phyloP scores from a whole-genome alignment of 2,113 vertebrate genomes.

The Cairina moschata region DNA sequence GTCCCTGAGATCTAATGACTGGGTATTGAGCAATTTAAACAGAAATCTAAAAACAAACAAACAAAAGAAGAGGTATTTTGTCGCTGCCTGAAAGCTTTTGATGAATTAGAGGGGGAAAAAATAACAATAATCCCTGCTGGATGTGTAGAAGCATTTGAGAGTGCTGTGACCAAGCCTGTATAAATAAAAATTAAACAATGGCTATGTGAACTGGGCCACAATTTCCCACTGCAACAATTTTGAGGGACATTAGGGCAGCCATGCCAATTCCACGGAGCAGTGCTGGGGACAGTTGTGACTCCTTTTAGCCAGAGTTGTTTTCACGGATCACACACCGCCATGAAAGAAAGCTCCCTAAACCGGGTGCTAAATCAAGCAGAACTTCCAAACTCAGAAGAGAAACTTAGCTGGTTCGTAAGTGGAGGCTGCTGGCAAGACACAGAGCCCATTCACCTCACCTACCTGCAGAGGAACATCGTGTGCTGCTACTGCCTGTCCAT shows the following conservation, averaged over 20 bases:
- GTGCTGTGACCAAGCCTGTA: not conserved
- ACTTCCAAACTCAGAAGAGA: not conserved
- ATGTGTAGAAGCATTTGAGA: not conserved
- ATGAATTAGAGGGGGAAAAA: not conserved
- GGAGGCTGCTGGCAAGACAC: not conserved
- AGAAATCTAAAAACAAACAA: not conserved
- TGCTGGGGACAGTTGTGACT: not conserved
- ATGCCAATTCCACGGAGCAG: not conserved
- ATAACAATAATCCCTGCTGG: not conserved
- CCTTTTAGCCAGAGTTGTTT: not conserved
- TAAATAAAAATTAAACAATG: not conserved
- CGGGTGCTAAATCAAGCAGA: not conserved
- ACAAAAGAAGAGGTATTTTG: not conserved
- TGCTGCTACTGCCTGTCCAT: not conserved
- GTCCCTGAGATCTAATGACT: not conserved
- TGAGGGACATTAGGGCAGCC: fast-evolving
- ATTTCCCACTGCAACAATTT: not conserved
- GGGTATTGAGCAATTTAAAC: not conserved
- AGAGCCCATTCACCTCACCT: not conserved
- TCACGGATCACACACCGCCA: fast-evolving
- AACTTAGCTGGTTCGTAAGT: not conserved
- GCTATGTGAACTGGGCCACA: not conserved
- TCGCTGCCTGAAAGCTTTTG: not conserved
- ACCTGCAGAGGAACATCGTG: fast-evolving
- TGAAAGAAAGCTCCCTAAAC: not conserved